These are phyloP conservation scores for Spondyliosoma cantharus DNA, from an alignment of 2,797 vertebrate genomes.

Conservation along the genomic window DNA sequence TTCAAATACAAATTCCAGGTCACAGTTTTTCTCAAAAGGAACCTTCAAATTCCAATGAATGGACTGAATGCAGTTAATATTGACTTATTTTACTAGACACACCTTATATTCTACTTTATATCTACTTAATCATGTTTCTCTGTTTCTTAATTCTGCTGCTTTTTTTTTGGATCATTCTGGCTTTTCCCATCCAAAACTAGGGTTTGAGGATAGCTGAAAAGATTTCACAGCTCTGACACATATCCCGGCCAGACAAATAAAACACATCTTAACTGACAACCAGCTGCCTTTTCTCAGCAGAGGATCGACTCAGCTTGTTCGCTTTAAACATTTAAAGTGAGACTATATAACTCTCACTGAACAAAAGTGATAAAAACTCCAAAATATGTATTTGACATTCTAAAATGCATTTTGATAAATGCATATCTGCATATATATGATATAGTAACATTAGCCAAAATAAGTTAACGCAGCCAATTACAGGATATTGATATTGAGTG, in stretches of 20 bases:
- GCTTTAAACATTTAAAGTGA: background rate
- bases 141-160: background rate
- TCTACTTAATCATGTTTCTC: background rate
- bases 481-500: no score
- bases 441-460: background rate
- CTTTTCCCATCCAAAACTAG: background rate
- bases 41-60: background rate
- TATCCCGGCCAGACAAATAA: background rate
- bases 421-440: no score
- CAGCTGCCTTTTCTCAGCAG: constrained; percentile 8
- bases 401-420: background rate
- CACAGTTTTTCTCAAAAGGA: background rate
- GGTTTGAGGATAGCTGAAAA: background rate
- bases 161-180: rapidly evolving
- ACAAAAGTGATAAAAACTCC: background rate
- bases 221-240: constrained; percentile 8
- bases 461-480: background rate
- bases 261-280: background rate
- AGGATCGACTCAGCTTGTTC: background rate
- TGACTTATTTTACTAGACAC: background rate
- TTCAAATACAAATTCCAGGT: background rate
- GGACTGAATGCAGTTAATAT: background rate
- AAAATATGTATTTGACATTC: background rate
- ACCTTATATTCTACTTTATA: background rate
- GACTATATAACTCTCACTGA: background rate